phyloP scores from a whole-genome alignment of 2,113 vertebrate genomes.

The Pyxicephalus adspersus region DNA sequence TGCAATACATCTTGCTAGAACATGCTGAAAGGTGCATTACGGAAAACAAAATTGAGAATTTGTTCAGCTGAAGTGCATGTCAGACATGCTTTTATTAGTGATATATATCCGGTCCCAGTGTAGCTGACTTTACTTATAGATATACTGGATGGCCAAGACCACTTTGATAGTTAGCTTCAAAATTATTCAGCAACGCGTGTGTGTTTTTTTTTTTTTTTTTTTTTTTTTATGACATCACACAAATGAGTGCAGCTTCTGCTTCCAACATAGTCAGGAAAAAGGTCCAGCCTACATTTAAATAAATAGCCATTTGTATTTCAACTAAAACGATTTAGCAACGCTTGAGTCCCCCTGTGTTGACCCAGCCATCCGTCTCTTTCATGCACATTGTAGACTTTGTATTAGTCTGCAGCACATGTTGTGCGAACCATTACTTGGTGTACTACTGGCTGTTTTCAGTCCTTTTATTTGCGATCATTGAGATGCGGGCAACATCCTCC shows the following conservation, averaged over 20 bases:
- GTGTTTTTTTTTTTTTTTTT: too few relatives aligned
- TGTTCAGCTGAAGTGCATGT: too few relatives aligned
- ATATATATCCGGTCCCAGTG: background rate
- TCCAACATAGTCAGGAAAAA: background rate
- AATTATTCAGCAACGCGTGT: background rate
- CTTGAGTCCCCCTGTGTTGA: background rate
- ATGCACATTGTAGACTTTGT: conserved; percentile 41
- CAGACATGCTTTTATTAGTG: too few relatives aligned
- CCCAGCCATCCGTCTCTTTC: conserved; percentile 10
- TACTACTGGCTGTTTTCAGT: conserved; percentile 2
- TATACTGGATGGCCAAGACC: background rate
- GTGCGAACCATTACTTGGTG: conserved; percentile 24
- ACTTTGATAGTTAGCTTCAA: background rate
- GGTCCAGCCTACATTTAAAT: background rate
- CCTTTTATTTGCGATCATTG: conserved; percentile 38
- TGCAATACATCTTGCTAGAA: too few relatives aligned
- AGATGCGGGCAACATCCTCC: conserved; percentile 44
- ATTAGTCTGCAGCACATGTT: conserved; percentile 24
- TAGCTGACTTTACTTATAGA: background rate
- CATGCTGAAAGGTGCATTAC: too few relatives aligned
- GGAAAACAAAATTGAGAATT: too few relatives aligned
- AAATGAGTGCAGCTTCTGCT: background rate
- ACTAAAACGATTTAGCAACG: conserved; percentile 5
- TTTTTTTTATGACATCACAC: background rate
- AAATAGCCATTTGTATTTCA: background rate